phyloP scores from a whole-genome alignment of 2,113 vertebrate species.

The Thryonomys swinderianus region DNA sequence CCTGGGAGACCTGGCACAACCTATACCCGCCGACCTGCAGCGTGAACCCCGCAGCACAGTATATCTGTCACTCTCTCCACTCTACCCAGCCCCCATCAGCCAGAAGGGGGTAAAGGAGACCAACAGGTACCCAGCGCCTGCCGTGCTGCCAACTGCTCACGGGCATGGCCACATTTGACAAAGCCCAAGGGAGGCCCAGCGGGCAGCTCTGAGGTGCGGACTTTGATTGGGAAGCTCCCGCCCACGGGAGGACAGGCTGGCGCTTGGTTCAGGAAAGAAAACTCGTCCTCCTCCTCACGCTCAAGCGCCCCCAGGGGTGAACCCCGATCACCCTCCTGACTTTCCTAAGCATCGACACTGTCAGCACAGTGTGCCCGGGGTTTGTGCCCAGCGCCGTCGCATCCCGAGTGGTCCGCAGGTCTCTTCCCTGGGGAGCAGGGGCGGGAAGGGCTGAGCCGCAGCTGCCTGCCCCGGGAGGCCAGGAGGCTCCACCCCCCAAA shows the following conservation, averaged over 20 bases:
- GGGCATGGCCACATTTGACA: neutral
- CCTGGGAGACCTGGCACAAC: neutral
- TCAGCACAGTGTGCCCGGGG: neutral
- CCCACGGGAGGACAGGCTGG: neutral
- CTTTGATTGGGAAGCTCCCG: neutral
- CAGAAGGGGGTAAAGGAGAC: neutral
- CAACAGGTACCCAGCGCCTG: neutral
- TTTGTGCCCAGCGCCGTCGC: neutral
- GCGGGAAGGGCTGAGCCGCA: neutral
- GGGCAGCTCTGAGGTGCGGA: neutral
- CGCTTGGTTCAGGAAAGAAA: neutral
- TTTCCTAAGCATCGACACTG: neutral
- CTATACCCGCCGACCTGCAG: neutral
- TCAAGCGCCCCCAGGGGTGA: neutral
- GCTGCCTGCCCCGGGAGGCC: neutral
- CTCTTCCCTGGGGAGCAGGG: neutral
- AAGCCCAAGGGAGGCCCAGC: neutral
- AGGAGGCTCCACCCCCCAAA: constrained; percentile 26
- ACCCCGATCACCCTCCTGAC: neutral
- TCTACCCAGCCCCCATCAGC: neutral
- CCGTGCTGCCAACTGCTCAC: neutral
- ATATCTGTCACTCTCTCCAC: no score
- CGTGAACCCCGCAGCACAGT: accelerated
- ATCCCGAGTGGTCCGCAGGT: neutral
- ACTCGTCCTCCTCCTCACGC: no score